Base-by-base conservation (phyloP, 2,888 invertebrate species). In the Hipparchia sbordonii region DNA sequence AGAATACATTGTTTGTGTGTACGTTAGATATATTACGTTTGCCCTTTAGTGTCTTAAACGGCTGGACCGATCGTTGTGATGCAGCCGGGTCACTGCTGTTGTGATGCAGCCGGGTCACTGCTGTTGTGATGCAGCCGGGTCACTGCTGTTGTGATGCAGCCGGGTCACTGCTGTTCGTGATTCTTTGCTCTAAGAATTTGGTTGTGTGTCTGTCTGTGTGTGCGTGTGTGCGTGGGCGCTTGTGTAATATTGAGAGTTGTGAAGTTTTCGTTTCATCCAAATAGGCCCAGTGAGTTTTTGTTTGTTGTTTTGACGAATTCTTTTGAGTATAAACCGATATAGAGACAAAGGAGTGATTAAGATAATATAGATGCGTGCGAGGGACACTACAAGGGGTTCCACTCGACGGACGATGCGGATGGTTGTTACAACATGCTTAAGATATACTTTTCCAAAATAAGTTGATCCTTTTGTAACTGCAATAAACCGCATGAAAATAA, bases 11-110 rank as follows among this genome's bases (percentile, higher is more conserved):
- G 63, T 71, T 65, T 48, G 71, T 51, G 72, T 72, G 74, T 62
- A 61, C 52, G 59, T 57, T 72, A 54, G 52, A 59, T 13, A 48
- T 74, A 48, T 39, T 54, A 54, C 10, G 60, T 75, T 67, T 72
- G 51, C 59, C 71, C 69, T 65, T 62, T 76, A 73, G 69, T 73
- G 75, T 75, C 73, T 75, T 73, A 61, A 70, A 72, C 75, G 72
- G 73, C 73, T 72, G 77, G 72, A 72, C 75, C 75, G 77, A 70
- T 48, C 6, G 8, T 70, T 48, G 60, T 68, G 70, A 67, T 71
- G 67, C 45, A 61, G 45, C 67, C 61, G 67, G 72, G 72, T 72
- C 66, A 5, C 67, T 45, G 70, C 73, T 73, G 70, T 73, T 73
- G 51, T 61, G 33, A 45, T 56, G n/a, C n/a, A n/a, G n/a, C n/a